A percentile compares a stretch with the other conserved stretches of the same genome.
Evolutionary conservation across 2,113 vertebrate genomes (phyloP).

Genomic region (Spea multiplicata): DNA sequence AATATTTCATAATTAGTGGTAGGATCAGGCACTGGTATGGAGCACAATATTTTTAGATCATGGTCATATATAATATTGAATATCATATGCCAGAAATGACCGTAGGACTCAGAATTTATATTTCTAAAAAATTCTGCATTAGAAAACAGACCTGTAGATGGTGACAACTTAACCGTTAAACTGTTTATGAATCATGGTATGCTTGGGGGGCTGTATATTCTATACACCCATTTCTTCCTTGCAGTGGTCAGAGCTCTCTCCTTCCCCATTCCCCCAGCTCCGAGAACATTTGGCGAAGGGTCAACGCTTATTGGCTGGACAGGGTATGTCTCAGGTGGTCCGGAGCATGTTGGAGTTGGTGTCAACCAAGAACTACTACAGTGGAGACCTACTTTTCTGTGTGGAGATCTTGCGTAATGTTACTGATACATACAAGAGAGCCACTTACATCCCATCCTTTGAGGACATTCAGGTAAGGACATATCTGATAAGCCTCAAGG

Average conservation of each 20-base stretch:
- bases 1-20: no score
- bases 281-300: slow-evolving; percentile 98
- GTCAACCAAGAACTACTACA: slow-evolving; percentile 92
- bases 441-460: slow-evolving; percentile 91
- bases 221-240: slow-evolving; percentile 3
- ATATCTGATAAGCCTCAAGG: no score
- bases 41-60: no score
- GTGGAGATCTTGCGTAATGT: slow-evolving; percentile 98
- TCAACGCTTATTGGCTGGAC: slow-evolving; percentile 95
- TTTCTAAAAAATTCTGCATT: not conserved
- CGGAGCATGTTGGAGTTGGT: slow-evolving; percentile 92
- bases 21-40: no score
- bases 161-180: not conserved
- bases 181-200: not conserved
- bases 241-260: slow-evolving; percentile 3
- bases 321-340: slow-evolving; percentile 98
- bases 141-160: not conserved
- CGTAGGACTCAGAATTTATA: not conserved
- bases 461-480: slow-evolving; percentile 90
- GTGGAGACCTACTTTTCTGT: slow-evolving; percentile 97
- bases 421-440: slow-evolving; percentile 99
- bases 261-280: slow-evolving; percentile 66
- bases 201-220: slow-evolving; percentile 2
- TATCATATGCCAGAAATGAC: not conserved
- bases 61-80: no score